Conservation (phyloP, 1,140 invertebrate species). For the Eriocheir sinensis region DNA sequence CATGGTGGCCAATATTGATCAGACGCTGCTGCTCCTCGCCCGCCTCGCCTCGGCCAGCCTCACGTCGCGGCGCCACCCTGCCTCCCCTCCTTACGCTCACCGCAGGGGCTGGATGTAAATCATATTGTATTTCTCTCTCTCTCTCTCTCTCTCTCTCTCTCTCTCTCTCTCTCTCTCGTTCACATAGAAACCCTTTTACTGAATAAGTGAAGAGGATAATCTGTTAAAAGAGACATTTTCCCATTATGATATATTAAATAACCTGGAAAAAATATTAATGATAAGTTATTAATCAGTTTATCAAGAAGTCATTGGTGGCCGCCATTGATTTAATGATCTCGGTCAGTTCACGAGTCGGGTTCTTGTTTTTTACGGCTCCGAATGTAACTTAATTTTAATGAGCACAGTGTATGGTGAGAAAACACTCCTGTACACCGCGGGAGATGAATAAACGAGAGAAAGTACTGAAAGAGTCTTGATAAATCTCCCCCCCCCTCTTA, state of each 20-base stretch:
- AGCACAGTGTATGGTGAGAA: not conserved
- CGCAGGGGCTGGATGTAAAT: constrained; percentile 12
- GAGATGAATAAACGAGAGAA: constrained; percentile 9
- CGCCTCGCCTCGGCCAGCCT: not conserved
- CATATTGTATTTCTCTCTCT: constrained; percentile 25
- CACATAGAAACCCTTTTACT: too few relatives aligned
- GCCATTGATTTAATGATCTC: not conserved
- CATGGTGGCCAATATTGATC: constrained; percentile 24
- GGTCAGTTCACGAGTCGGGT: not conserved
- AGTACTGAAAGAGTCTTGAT: constrained; percentile 14
- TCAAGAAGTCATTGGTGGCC: not conserved
- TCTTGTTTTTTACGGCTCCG: not conserved
- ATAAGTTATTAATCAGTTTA: not conserved
- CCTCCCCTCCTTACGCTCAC: constrained; percentile 18
- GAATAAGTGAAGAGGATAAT: too few relatives aligned
- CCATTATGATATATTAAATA: not conserved
- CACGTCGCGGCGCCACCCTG: not conserved
- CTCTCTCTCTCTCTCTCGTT: constrained; percentile 12
- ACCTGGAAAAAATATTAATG: not conserved
- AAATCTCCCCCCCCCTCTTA: not conserved
- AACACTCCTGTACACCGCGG: not conserved
- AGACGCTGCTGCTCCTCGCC: not conserved
- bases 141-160: constrained; percentile 22
- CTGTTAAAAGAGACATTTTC: too few relatives aligned
- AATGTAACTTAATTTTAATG: not conserved